Percentiles rank a stretch among this genome's conserved stretches.
These are phyloP conservation scores for Gymnothorax reevesii DNA, from an alignment of 2,797 vertebrate genomes.

Conservation along the genomic window DNA sequence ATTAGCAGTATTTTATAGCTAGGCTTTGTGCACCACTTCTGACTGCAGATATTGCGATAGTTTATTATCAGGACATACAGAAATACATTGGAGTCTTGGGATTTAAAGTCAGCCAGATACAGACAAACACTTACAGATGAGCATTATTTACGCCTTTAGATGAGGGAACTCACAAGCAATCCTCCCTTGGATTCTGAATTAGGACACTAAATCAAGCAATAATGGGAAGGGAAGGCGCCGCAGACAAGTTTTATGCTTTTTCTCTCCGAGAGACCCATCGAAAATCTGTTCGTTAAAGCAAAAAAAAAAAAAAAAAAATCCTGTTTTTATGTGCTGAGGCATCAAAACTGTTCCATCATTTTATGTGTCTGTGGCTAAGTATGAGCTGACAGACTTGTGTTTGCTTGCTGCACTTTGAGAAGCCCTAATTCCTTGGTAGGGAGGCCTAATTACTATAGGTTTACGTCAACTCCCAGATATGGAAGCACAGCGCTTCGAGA, in stretches of 20 bases:
- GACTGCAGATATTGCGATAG: slow-evolving; percentile 22
- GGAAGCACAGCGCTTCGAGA: slow-evolving; percentile 25
- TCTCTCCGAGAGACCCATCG: slow-evolving; percentile 34
- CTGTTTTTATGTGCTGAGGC: slow-evolving; percentile 31
- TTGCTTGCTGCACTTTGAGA: slow-evolving; percentile 30
- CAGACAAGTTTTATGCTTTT: slow-evolving; percentile 29
- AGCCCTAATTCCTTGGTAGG: not conserved
- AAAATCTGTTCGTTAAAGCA: slow-evolving; percentile 48
- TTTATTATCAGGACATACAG: slow-evolving; percentile 7
- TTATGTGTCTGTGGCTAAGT: slow-evolving; percentile 30
- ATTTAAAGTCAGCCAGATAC: slow-evolving; percentile 6
- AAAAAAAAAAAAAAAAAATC: slow-evolving; percentile 31
- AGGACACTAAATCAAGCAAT: slow-evolving; percentile 32
- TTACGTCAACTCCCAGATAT: slow-evolving; percentile 35
- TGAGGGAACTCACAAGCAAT: slow-evolving; percentile 20
- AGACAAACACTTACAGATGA: not conserved
- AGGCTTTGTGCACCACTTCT: slow-evolving; percentile 1
- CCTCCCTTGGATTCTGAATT: slow-evolving; percentile 35
- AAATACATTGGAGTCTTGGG: slow-evolving; percentile 29
- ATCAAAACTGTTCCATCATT: slow-evolving; percentile 22
- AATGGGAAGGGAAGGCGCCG: slow-evolving; percentile 34
- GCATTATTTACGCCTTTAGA: slow-evolving; percentile 30
- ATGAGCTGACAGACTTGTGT: slow-evolving; percentile 26
- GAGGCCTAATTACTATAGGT: slow-evolving; percentile 42
- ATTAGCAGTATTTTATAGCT: not conserved